Evolutionary conservation across 2,797 vertebrate species (phyloP), one percentile per base, ranked within the genome.

Genomic region (Pantherophis vulpinus): DNA sequence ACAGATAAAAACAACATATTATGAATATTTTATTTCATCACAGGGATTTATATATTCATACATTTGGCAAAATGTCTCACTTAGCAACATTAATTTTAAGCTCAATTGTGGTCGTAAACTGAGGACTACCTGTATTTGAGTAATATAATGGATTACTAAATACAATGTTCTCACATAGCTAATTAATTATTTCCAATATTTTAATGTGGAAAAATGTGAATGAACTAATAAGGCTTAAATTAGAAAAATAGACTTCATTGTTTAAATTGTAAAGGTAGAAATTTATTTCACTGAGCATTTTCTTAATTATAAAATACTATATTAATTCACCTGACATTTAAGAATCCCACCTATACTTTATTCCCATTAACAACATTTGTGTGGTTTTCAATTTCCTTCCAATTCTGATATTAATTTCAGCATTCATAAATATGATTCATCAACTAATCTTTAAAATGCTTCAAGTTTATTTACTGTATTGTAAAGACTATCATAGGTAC

Each of bases 341-440:
- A 94, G 94, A 90, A 93, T 93, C 55, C 95, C 92, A 58, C 94
- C 87, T 95, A 96, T 95, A 96, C 94, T 94, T 94, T 54, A 94
- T 94, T 61, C 96, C 97, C 98, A 97, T 98, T 97, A 95, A 96
- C 97, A 97, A 97, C 94, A 13, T 95, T 95, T 96, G 95, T 96
- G 88, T 96, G 96, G 96, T 96, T 97, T 97, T 96, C 94, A 96
- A 94, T 95, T 97, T 96, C 96, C 94, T 96, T 79, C 37, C 94
- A 94, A 94, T 96, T 97, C 93, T 91, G 59, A 95, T 91, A 96
- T 70, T 96, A 94, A 88, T 97, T 97, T 94, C 93, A 95, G 94
- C 90, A 96, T 37, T 92, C 92, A 96, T 96, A 93, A 92, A 92
- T 83, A 32, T 25, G 87, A 90, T 93, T 9, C 51, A 56, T 70